phyloP scores from a whole-genome alignment of 1,140 invertebrate species.

The Apis dorsata region DNA sequence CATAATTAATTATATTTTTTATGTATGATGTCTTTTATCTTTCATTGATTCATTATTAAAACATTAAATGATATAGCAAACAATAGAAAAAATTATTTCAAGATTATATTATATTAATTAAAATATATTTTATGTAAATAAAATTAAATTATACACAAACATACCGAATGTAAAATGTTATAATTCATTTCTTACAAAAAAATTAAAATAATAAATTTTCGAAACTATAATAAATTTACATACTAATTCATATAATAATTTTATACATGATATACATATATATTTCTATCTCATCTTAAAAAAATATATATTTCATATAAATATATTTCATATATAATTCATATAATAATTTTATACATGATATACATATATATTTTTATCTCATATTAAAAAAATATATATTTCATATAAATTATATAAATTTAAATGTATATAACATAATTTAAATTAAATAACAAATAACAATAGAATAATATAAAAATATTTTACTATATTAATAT shows the following conservation, averaged over 20 bases:
- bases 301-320: background rate
- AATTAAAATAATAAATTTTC: background rate
- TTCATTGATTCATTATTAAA: constrained; percentile 22
- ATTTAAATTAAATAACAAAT: background rate
- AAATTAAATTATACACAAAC: background rate
- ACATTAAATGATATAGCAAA: background rate
- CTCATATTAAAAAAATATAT: background rate
- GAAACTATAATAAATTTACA: no score
- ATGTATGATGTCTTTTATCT: background rate
- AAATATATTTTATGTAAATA: background rate
- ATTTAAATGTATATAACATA: background rate
- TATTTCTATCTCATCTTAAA: background rate
- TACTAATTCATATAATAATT: background rate
- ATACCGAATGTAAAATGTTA: background rate
- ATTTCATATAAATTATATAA: background rate
- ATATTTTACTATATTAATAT: background rate
- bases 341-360: background rate
- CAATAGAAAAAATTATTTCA: background rate
- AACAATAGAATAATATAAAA: background rate
- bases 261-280: no score
- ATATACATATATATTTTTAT: no score
- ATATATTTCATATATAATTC: background rate
- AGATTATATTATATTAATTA: background rate
- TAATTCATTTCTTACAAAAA: background rate
- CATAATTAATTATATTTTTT: background rate